Evolutionary conservation across 2,888 invertebrate genomes (phyloP), one percentile per base, ranked within the genome.

Genomic region (Orchesella flavescens): DNA sequence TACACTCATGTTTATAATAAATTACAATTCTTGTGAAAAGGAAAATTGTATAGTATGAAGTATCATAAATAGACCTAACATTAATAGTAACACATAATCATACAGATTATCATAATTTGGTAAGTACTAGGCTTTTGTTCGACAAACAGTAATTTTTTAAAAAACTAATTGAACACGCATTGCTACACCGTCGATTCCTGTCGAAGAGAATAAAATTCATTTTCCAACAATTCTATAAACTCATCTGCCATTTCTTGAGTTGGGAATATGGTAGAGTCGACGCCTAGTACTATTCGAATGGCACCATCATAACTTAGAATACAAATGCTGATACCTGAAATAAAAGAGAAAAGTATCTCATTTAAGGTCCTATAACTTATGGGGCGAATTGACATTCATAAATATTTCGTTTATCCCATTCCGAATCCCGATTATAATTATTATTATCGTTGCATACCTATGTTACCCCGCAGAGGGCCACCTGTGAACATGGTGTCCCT

Each of bases 401-500:
- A 49, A 49, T 49, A 76, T n/a, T 68, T 53, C 55, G 13, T 15
- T 53, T n/a, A n/a, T n/a, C n/a, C n/a, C n/a, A n/a, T n/a, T n/a
- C n/a, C n/a, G n/a, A n/a, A n/a, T n/a, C n/a, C n/a, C n/a, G n/a
- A n/a, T n/a, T n/a, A n/a, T n/a, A n/a, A n/a, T n/a, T n/a, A n/a
- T n/a, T n/a, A n/a, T n/a, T n/a, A n/a, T n/a, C n/a, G n/a, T n/a
- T n/a, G 4, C 12, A 23, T 79, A 86, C 87, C 88, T 34, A 87
- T 87, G 63, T 84, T 88, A 9, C 88, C 88, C 1, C 86, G 53
- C 0, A 88, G 63, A 7, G 88, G 87, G 0, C 88, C 88, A 19
- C 88, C 88, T 19, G 87, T 87, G 59, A 88, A 88, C 84, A 86
- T 86, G 19, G 74, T 85, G 43, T 88, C 88, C 12, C 86, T 86